Percentiles rank a stretch among this genome's conserved stretches.
These are phyloP conservation scores for Aurelia sp. DNA, from an alignment of 30 jellyfish, hydroid and myxozoan genomes.

Conservation along the genomic window DNA sequence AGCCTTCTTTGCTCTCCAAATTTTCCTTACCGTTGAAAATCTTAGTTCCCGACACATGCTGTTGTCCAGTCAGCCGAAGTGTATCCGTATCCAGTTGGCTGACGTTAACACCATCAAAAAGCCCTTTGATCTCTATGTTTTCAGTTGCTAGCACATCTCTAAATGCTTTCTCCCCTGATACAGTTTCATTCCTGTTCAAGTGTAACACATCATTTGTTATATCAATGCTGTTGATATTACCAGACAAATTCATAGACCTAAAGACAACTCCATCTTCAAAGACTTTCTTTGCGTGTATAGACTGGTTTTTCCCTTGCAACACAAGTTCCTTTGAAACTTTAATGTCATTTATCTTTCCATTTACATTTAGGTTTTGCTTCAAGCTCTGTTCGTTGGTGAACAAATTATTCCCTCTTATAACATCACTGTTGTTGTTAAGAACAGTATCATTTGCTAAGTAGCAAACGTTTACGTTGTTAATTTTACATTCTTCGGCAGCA, in stretches of 20 bases:
- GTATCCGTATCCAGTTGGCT: slow-evolving; percentile 33
- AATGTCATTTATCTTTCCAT: slow-evolving; percentile 29
- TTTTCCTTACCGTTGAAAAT: slow-evolving; percentile 6
- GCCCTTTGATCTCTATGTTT: not conserved
- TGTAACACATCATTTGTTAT: slow-evolving; percentile 44
- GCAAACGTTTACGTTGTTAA: slow-evolving; percentile 13
- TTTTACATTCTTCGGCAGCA: not conserved
- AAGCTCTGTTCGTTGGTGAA: slow-evolving; percentile 3
- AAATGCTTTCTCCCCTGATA: slow-evolving; percentile 8
- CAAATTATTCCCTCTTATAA: slow-evolving; percentile 46
- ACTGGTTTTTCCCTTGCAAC: slow-evolving; percentile 18
- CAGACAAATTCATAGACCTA: slow-evolving; percentile 18
- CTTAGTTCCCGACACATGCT: slow-evolving; percentile 47
- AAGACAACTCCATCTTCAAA: slow-evolving; percentile 36
- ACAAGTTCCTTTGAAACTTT: slow-evolving; percentile 46
- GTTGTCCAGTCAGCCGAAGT: slow-evolving; percentile 40
- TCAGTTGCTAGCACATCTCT: not conserved
- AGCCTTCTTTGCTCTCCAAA: not conserved
- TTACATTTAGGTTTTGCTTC: not conserved
- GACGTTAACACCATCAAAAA: slow-evolving; percentile 58
- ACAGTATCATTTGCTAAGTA: slow-evolving; percentile 35
- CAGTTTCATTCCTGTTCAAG: slow-evolving; percentile 32
- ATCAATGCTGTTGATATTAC: slow-evolving; percentile 58
- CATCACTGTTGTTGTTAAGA: slow-evolving; percentile 28
- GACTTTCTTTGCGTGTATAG: slow-evolving; percentile 21